Base-by-base conservation (phyloP, 2,113 vertebrate genomes). In the Mohoua ochrocephala region DNA sequence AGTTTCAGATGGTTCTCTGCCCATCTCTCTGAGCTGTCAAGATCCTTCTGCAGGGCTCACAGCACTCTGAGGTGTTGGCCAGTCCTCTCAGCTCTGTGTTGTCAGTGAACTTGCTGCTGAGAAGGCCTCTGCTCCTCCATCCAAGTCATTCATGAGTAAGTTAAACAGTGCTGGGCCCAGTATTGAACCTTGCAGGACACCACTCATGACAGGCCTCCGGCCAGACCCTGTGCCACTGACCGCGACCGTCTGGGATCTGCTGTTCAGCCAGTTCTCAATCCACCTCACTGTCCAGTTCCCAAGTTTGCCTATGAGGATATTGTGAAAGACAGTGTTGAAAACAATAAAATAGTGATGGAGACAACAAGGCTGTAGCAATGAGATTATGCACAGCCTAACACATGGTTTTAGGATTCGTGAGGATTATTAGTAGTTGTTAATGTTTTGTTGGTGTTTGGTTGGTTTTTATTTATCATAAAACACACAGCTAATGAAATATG, bases 381-480 rank as follows among this genome's bases (percentile, higher is more conserved):
- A 42, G 15, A 21, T 39, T 75, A 21, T 39, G 17, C 37, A 50
- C 22, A n/a, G 26, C 3, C 7, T 50, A 41, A 41, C 30, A 37
- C 11, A 23, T 7, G 15, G 24, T 50, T 87, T 49, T 5, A 22
- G 11, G 13, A 53, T 64, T 80, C 0, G 0, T 69, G 49, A 74
- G 13, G 41, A 30, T 79, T 44, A 64, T 35, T 1, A 6, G 7
- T 47, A 68, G 19, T 27, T 75, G 6, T n/a, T 57, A 37, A 53
- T 5, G 1, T 75, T 88, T 59, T 52, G 13, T n/a, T 86, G 39
- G 11, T 71, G 11, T 7, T 30, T 75, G 35, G 18, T 54, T 87
- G 50, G 13, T 24, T 59, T 60, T 60, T 82, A 59, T 82, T 74
- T 10, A 19, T 57, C 17, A 15, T 77, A 45, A 70, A 91, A 42